phyloP scores from a whole-genome alignment of 1,140 invertebrate species.

The Drosophila nasuta region DNA sequence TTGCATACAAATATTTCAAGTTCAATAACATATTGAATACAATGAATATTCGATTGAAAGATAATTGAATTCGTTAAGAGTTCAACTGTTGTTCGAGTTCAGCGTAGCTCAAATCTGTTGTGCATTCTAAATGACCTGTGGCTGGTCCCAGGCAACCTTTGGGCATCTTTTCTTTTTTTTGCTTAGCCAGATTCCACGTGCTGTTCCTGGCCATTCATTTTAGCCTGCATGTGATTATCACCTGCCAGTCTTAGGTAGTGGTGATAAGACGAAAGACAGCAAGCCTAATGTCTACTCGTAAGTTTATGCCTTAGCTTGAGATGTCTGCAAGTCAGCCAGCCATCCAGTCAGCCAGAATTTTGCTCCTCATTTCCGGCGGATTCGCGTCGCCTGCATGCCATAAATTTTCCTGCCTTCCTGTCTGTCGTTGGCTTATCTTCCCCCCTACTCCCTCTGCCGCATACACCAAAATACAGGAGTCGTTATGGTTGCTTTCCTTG shows the following conservation, averaged over 20 bases:
- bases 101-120: conserved; percentile 20
- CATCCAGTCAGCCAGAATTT: conserved; percentile 45
- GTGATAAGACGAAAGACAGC: conserved; percentile 26
- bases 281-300: conserved; percentile 12
- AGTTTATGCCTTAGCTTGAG: conserved; percentile 8
- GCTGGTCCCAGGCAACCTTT: conserved; percentile 13
- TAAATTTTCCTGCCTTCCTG: conserved; percentile 68
- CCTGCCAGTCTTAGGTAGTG: conserved; percentile 59
- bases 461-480: conserved; percentile 27
- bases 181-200: conserved; percentile 9
- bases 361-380: conserved; percentile 70
- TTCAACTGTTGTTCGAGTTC: not conserved
- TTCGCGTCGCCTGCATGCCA: conserved; percentile 68
- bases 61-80: conserved; percentile 18
- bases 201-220: conserved; percentile 26
- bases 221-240: conserved; percentile 68
- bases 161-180: not conserved
- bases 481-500: conserved; percentile 65
- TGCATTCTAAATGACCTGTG: conserved; percentile 45
- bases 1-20: no score
- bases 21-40: not conserved
- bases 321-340: conserved; percentile 5
- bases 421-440: conserved; percentile 63
- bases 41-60: conserved; percentile 49
- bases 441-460: not conserved